A percentile compares a stretch with the other conserved stretches of the same genome.
Conservation (phyloP, 2,888 invertebrate genomes). For the Sinohyriopsis cumingii region DNA sequence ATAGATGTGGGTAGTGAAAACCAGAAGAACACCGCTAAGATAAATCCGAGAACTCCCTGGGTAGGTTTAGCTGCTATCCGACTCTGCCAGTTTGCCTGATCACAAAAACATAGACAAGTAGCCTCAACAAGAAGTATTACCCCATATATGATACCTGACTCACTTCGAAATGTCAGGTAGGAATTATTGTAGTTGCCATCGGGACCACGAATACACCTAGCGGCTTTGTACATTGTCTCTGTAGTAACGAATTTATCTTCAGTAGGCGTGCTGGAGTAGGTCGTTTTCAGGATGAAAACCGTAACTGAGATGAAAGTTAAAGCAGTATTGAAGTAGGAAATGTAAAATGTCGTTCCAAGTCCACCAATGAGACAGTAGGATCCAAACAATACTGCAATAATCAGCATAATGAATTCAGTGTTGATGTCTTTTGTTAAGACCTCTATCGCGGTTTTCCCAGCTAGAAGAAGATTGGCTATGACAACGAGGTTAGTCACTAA, state of each 20-base stretch:
- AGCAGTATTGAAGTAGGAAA: constrained; percentile 65
- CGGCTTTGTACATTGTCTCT: constrained; percentile 46
- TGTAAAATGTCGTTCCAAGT: constrained; percentile 67
- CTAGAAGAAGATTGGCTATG: constrained; percentile 52
- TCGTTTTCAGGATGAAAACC: constrained; percentile 49
- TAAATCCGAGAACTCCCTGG: constrained; percentile 63
- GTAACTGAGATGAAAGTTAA: constrained; percentile 59
- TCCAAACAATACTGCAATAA: constrained; percentile 60
- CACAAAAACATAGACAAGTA: constrained; percentile 49
- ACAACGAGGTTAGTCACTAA: constrained; percentile 57
- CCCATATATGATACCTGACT: constrained; percentile 54
- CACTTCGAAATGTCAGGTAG: constrained; percentile 52
- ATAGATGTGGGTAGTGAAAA: constrained; percentile 63
- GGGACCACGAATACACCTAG: constrained; percentile 46
- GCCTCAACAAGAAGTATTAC: constrained; percentile 44
- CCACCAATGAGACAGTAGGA: constrained; percentile 63
- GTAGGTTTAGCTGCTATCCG: constrained; percentile 65
- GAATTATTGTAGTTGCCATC: constrained; percentile 51
- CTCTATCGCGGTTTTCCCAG: constrained; percentile 51
- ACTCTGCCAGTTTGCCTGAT: constrained; percentile 68
- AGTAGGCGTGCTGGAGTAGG: constrained; percentile 25
- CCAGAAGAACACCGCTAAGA: constrained; percentile 63
- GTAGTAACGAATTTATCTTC: constrained; percentile 22
- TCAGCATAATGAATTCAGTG: constrained; percentile 54
- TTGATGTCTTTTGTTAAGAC: constrained; percentile 55